phyloP scores from a whole-genome alignment of 2,888 invertebrate genomes.

The Hirtodrosophila duncani region DNA sequence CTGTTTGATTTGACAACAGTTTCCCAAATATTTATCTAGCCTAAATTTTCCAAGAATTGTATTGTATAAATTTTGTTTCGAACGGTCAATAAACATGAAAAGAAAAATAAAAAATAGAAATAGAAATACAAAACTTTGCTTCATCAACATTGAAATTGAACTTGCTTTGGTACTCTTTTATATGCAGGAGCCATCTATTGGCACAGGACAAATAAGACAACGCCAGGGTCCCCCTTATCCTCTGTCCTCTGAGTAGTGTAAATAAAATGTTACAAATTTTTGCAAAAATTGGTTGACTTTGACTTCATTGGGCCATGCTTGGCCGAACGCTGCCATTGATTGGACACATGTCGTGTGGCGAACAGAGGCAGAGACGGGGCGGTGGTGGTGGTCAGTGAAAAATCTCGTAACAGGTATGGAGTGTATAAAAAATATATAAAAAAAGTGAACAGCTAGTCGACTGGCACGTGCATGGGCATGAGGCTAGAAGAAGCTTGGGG shows the following conservation, averaged over 20 bases:
- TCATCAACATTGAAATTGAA: slow-evolving; percentile 65
- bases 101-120: slow-evolving; percentile 38
- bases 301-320: slow-evolving; percentile 35
- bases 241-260: slow-evolving; percentile 33
- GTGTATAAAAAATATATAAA: too few species aligned
- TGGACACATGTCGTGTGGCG: slow-evolving; percentile 69
- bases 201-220: slow-evolving; percentile 59
- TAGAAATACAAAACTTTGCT: slow-evolving; percentile 33
- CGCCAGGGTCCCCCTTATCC: not conserved
- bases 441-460: slow-evolving; percentile 38
- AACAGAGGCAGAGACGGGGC: too few species aligned
- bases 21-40: slow-evolving; percentile 50
- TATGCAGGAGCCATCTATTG: slow-evolving; percentile 64
- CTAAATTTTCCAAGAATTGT: slow-evolving; percentile 51
- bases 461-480: slow-evolving; percentile 39
- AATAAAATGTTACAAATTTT: slow-evolving; percentile 68
- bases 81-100: slow-evolving; percentile 59
- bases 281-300: slow-evolving; percentile 32
- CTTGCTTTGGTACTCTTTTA: slow-evolving; percentile 45
- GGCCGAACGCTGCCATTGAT: slow-evolving; percentile 64
- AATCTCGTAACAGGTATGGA: slow-evolving; percentile 34
- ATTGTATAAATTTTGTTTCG: slow-evolving; percentile 54
- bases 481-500: too few species aligned
- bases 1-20: too few species aligned
- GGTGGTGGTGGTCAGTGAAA: too few species aligned